Base-by-base conservation (phyloP, 2,797 vertebrate species). In the Chrysocyon brachyurus region DNA sequence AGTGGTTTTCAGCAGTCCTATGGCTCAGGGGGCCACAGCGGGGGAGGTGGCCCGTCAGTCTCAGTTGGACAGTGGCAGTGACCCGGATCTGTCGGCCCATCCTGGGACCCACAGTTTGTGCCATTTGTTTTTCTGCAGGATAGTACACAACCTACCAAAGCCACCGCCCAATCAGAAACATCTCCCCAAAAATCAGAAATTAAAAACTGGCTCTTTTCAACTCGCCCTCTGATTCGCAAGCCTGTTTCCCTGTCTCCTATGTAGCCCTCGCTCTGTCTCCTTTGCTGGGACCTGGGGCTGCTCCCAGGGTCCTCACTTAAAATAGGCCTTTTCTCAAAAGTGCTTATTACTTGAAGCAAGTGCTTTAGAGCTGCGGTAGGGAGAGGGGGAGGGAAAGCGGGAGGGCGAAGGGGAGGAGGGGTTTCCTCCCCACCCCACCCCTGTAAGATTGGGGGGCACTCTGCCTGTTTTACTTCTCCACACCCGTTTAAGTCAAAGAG, bases 341-440 rank as follows among this genome's bases (percentile, higher is more conserved):
- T 99, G 99, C 99, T 99, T 99, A 98, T 99, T 98, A 98, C 98
- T 98, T 98, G 98, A 99, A 99, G 98, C 99, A 99, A 99, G 99
- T 99, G 99, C 99, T 99, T 99, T 99, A 98, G 99, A 99, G 98
- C 97, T 98, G 97, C 4, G 8, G 61, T 93, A 83, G 93, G 90
- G 92, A 87, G 68, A 75, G 59, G 91, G 97, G 93, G 64, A 84
- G 86, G 92, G 31, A 14, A 14, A 46, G 84, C n/a, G 86, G 75
- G 68, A 17, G 21, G 70, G 85, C 0, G 6, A 33, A 82, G 93
- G 94, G 93, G 92, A 98, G 79, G 98, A 94, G 98, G 97, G 95
- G 98, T 97, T 98, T 98, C 98, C 97, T 98, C 98, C 98, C 98
- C 87, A 94, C 98, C 98, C 98, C 95, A 87, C 97, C 97, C 97